phyloP scores from a whole-genome alignment of 1,140 invertebrate species.

The Rhynchophorus ferrugineus region DNA sequence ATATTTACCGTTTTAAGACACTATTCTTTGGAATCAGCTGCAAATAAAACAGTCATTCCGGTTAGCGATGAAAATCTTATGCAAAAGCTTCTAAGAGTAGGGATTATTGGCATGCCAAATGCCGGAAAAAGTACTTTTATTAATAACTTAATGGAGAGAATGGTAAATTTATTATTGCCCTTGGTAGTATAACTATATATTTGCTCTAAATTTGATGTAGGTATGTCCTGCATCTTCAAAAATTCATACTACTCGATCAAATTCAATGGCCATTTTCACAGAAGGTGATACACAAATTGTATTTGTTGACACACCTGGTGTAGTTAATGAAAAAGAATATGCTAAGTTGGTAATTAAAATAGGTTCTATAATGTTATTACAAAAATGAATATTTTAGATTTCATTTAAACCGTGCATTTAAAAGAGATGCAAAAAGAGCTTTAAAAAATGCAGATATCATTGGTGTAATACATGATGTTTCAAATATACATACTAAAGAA shows the following conservation, averaged over 20 bases:
- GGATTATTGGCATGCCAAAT: constrained; percentile 86
- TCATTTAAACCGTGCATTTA: constrained; percentile 58
- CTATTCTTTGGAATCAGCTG: too few relatives aligned
- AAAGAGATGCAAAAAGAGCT: constrained; percentile 54
- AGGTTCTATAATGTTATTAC: neutral
- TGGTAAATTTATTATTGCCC: constrained; percentile 49
- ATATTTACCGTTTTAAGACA: too few relatives aligned
- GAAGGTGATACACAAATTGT: constrained; percentile 74
- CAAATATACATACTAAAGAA: constrained; percentile 59
- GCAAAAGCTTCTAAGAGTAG: constrained; percentile 71
- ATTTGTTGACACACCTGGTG: constrained; percentile 80
- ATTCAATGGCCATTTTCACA: constrained; percentile 63
- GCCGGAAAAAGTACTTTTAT: constrained; percentile 91
- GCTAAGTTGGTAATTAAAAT: constrained; percentile 47
- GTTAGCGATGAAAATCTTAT: too few relatives aligned
- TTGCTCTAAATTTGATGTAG: too few relatives aligned
- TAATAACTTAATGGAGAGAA: constrained; percentile 73
- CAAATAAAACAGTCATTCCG: too few relatives aligned
- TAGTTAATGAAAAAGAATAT: constrained; percentile 58
- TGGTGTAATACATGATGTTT: constrained; percentile 78
- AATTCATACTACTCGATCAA: constrained; percentile 79
- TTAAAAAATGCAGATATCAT: constrained; percentile 71
- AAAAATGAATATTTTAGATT: constrained; percentile 43
- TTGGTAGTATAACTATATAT: too few relatives aligned
- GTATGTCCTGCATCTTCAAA: constrained; percentile 81